Conservation (phyloP, 1,140 invertebrate genomes). For the Drosophila serrata region DNA sequence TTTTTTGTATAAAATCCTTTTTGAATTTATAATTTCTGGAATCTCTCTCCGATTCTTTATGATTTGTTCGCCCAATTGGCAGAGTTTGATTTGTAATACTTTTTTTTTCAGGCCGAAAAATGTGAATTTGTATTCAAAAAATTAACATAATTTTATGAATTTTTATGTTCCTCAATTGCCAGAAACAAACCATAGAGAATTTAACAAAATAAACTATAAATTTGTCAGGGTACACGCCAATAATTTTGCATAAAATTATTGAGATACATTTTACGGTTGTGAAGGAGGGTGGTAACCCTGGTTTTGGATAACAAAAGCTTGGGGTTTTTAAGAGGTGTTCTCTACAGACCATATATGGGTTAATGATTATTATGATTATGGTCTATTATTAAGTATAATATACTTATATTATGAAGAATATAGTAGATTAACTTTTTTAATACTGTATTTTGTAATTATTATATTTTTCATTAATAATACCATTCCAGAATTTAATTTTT, state of each 20-base stretch:
- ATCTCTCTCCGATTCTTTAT: constrained; percentile 17
- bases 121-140: constrained; percentile 51
- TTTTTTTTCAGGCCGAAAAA: constrained; percentile 30
- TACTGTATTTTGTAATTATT: not conserved
- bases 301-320: constrained; percentile 5
- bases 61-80: constrained; percentile 67
- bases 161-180: constrained; percentile 61
- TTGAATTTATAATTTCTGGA: constrained; percentile 71
- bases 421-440: not conserved
- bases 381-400: no score
- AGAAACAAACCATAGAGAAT: constrained; percentile 79
- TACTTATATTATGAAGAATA: no score
- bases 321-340: not conserved
- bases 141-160: constrained; percentile 71
- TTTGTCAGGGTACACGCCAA: constrained; percentile 27
- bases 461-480: no score
- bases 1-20: constrained; percentile 44
- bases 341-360: not conserved
- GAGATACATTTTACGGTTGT: constrained; percentile 3
- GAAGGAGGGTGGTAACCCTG: constrained; percentile 15
- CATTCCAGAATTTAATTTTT: not conserved
- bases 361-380: not conserved
- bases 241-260: constrained; percentile 51
- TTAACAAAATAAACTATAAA: constrained; percentile 77
- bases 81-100: constrained; percentile 43